Conservation (phyloP, 2,113 vertebrate genomes). For the Diphyllodes magnificus region DNA sequence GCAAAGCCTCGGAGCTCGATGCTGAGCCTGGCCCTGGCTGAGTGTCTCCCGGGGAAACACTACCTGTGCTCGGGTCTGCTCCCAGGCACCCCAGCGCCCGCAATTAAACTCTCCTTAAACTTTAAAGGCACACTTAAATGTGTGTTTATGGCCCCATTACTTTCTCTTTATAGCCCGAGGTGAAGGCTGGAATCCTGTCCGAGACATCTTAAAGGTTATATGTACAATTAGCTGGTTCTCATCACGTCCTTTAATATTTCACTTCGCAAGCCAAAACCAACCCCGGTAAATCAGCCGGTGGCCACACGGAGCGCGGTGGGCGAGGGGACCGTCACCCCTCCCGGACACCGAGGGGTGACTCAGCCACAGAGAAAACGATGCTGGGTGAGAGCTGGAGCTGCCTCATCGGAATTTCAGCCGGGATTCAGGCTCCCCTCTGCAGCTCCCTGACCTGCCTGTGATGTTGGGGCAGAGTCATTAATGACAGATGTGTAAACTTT, state of each 20-base stretch:
- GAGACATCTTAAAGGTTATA: slow-evolving; percentile 61
- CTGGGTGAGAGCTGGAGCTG: not conserved
- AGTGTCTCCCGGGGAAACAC: not conserved
- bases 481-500: slow-evolving; percentile 67
- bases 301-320: fast-evolving
- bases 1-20: not conserved
- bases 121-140: slow-evolving; percentile 67
- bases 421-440: not conserved
- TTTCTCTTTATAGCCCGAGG: slow-evolving; percentile 67
- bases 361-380: fast-evolving
- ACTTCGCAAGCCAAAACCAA: slow-evolving; percentile 4
- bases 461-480: slow-evolving; percentile 23
- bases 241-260: slow-evolving; percentile 41
- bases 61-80: not conserved
- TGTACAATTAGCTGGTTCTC: slow-evolving; percentile 58
- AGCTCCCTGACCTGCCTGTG: not conserved
- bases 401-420: fast-evolving
- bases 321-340: not conserved
- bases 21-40: not conserved
- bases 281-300: not conserved
- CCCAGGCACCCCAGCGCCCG: slow-evolving; percentile 1
- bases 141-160: slow-evolving; percentile 68
- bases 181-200: slow-evolving; percentile 63
- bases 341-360: fast-evolving
- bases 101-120: slow-evolving; percentile 69